Evolutionary conservation across 1,140 invertebrate genomes (phyloP).

Genomic region (Lycorma delicatula): DNA sequence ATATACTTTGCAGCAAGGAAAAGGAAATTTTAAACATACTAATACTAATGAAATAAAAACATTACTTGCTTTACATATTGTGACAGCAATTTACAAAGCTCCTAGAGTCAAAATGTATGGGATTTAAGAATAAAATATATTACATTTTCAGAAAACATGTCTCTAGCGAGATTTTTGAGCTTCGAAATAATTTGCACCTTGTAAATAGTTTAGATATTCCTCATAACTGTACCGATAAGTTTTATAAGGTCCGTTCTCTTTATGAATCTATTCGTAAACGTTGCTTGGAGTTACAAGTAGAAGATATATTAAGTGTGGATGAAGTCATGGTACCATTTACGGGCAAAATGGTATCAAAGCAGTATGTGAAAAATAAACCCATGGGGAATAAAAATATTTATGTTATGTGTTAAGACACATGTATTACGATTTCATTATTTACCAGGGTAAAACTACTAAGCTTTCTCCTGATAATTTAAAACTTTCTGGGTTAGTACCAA

Average conservation of each 20-base stretch:
- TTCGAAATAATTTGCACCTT: constrained; percentile 29
- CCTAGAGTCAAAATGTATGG: constrained; percentile 9
- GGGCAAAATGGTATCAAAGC: constrained; percentile 27
- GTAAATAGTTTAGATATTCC: constrained; percentile 24
- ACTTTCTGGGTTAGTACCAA: neutral
- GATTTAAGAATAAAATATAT: constrained; percentile 1
- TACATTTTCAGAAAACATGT: constrained; percentile 14
- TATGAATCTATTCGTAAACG: constrained; percentile 27
- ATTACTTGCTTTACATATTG: constrained; percentile 11
- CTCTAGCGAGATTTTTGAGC: constrained; percentile 24
- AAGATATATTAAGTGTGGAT: constrained; percentile 26
- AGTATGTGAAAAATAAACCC: constrained; percentile 29
- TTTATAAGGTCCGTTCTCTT: constrained; percentile 32
- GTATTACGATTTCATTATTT: constrained; percentile 30
- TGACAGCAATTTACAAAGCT: constrained; percentile 3
- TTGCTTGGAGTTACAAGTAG: constrained; percentile 25
- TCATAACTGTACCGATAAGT: constrained; percentile 23
- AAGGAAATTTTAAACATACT: neutral
- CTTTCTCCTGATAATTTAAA: constrained; percentile 10
- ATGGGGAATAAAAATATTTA: constrained; percentile 24
- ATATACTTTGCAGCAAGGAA: no score
- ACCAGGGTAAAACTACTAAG: constrained; percentile 29
- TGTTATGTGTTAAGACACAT: constrained; percentile 17
- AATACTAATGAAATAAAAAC: constrained; percentile 1
- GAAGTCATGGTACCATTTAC: constrained; percentile 32